Base-by-base conservation (phyloP, 2,888 invertebrate genomes). In the Chymomyza fuscimana region DNA sequence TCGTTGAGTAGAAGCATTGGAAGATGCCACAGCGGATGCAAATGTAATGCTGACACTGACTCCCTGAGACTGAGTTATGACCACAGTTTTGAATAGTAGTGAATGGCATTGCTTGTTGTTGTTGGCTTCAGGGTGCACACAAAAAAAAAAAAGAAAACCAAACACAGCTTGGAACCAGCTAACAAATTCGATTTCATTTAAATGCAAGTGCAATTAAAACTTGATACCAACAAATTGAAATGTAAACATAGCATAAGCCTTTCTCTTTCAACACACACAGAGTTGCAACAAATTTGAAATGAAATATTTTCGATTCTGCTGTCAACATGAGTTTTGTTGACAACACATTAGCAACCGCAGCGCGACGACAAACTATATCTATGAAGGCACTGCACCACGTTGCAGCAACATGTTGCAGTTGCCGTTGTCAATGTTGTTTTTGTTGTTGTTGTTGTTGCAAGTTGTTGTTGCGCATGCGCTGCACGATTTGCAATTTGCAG, bases 241-340 rank as follows among this genome's bases (percentile, higher is more conserved):
- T 61, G n/a, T 58, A 32, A 22, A 29, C 16, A 54, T 22, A 32
- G 60, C 50, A 50, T 67, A 54, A 65, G 56, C 62, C 70, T 56
- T 61, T 56, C 67, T 65, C 72, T n/a, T 50, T 66, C 60, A 51
- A 66, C 69, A 67, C 76, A 70, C 70, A 16, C 54, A 54, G 1
- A 54, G 16, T 19, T 54, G 64, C 74, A 67, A 77, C 74, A 78
- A 87, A 85, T 87, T 81, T 82, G 78, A 88, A 87, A 85, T 87
- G 82, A 87, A 88, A 88, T 87, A 87, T 87, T 85, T 87, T 86
- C 86, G 88, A 88, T 87, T 79, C 81, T 78, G 80, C 88, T 88
- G 88, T 87, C 86, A 85, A 77, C 86, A 81, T 88, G 76, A 76
- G 79, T 87, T 88, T 81, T 79, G 81, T 80, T 86, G 85, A 87